Base-by-base conservation (phyloP, 2,797 vertebrate genomes). In the Clarias pachynema region DNA sequence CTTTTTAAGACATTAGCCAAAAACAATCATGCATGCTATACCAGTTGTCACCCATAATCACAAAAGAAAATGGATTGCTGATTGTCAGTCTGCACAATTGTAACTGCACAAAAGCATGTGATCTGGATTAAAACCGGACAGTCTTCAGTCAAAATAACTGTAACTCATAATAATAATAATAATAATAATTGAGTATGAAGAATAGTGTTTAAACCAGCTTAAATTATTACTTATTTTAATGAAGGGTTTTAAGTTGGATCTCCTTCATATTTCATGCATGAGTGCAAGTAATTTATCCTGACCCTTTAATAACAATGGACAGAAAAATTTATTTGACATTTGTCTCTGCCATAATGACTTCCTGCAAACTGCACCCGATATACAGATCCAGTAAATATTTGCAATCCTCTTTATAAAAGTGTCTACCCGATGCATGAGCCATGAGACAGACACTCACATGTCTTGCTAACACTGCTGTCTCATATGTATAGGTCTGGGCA, bases 341-440 rank as follows among this genome's bases (percentile, higher is more conserved):
- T 44, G 44, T n/a, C 15, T 73, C 24, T 6, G 7, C 49, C 15
- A 5, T 29, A 73, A 44, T 53, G 15, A 74, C n/a, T 31, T 22
- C 0, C 24, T 29, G 24, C 22, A 49, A 83, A 56, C 31, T 37
- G 29, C 26, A 49, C 12, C 44, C 1, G 37, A 40, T 40, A 40
- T 40, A 40, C 29, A 75, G 22, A n/a, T 22, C 56, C 4, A 22
- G 24, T 66, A 78, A 80, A 87, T 72, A 82, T 85, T 77, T 85
- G 29, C 59, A 53, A 70, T 26, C 16, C 10, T 14, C 20, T 81
- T 62, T 75, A 20, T 8, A 20, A 20, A 49, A 57, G 26, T 59
- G 9, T 14, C 20, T 24, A 34, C 18, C 6, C 29, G 12, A 29
- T 62, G 44, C 75, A 37, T 26, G 69, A 72, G 34, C 79, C 34